These are phyloP conservation scores for Apis florea DNA, from an alignment of 1,140 invertebrate genomes.

Conservation along the genomic window DNA sequence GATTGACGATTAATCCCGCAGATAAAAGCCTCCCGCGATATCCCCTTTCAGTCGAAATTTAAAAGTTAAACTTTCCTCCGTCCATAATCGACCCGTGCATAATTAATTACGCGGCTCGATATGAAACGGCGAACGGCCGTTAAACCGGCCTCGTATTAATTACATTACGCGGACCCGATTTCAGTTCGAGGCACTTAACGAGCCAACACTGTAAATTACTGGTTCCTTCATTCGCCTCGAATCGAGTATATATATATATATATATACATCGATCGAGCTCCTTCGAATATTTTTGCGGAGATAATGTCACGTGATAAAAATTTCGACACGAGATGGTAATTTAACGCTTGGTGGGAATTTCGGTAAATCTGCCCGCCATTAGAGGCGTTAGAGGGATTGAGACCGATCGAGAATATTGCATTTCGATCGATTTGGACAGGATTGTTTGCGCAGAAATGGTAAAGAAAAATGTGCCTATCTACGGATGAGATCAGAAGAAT, in stretches of 20 bases:
- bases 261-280: too few species aligned
- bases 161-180: not conserved
- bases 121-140: not conserved
- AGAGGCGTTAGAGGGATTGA: too few species aligned
- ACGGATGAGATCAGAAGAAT: too few species aligned
- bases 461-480: too few species aligned
- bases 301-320: conserved; percentile 7
- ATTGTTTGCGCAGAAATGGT: too few species aligned
- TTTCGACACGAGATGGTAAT: conserved; percentile 9
- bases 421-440: too few species aligned
- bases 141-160: conserved; percentile 16
- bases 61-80: too few species aligned
- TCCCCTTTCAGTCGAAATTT: too few species aligned
- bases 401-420: too few species aligned
- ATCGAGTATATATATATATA: not conserved
- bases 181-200: not conserved
- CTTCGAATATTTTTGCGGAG: not conserved
- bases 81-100: not conserved
- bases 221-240: not conserved
- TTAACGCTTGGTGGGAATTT: not conserved
- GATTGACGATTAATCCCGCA: too few species aligned
- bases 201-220: not conserved
- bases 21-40: too few species aligned
- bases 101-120: conserved; percentile 1
- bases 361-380: not conserved